Evolutionary conservation across 2,797 vertebrate genomes (phyloP).

Genomic region (Masticophis lateralis): DNA sequence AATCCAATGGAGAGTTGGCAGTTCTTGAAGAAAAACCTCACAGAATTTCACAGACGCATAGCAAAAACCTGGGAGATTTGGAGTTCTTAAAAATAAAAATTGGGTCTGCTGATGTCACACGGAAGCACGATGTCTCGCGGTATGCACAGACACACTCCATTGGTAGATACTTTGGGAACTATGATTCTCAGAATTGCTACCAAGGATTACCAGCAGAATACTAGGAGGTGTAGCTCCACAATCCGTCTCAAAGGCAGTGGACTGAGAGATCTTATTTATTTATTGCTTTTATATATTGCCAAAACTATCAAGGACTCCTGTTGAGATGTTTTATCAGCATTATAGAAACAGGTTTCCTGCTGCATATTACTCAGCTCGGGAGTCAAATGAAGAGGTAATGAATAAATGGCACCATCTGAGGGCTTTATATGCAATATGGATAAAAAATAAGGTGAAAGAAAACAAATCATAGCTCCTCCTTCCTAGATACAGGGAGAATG

Average conservation of each 20-base stretch:
- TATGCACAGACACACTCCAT: background rate
- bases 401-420: background rate
- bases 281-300: background rate
- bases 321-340: background rate
- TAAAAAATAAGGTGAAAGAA: background rate
- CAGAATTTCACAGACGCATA: background rate
- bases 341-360: background rate
- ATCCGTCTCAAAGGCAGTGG: background rate
- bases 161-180: background rate
- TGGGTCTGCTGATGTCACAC: background rate
- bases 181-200: background rate
- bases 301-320: background rate
- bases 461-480: background rate
- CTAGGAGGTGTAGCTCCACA: background rate
- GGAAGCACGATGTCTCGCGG: background rate
- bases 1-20: background rate
- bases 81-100: background rate
- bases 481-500: conserved; percentile 3
- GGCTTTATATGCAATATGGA: background rate
- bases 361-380: background rate
- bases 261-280: background rate
- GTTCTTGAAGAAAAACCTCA: background rate
- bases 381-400: background rate
- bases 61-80: background rate
- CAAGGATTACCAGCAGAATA: background rate